Base-by-base conservation (phyloP, 2,888 invertebrate species). In the Latrodectus elegans region DNA sequence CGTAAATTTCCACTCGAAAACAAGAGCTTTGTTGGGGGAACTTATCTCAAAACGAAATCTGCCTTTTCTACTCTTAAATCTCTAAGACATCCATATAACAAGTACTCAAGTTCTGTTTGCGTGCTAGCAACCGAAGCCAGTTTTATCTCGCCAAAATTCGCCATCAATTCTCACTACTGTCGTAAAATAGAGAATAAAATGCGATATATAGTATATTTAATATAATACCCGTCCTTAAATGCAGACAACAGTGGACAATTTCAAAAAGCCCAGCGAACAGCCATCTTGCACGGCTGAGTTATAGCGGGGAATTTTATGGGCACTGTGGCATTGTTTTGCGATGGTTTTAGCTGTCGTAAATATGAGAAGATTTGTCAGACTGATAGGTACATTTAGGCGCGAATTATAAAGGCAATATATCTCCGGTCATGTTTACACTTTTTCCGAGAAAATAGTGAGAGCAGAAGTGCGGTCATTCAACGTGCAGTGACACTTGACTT, bases 361-460 rank as follows among this genome's bases (percentile, higher is more conserved):
- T 87, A 87, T 81, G 86, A 82, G 71, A 71, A 65, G 86, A 87
- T 87, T 82, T 87, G 86, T 87, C 86, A 87, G 71, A 77, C 81
- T 76, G 86, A 87, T 87, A 87, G 76, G 81, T 87, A 81, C 81
- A 77, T 87, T 87, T 87, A 87, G 76, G 53, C 81, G 72, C 81
- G 77, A 87, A 81, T 87, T 87, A 87, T 77, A 77, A 72, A 38
- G 73, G 81, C 72, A 49, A 77, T 87, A 87, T 87, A 81, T 87
- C 86, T 82, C 22, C 52, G 26, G 49, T 67, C 72, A 53, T 87
- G 86, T 87, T 87, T 87, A 87, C 86, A 87, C 86, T 70, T 82
- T 60, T 86, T 81, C 86, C 53, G 8, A 22, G 81, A 81, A 77
- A 64, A n/a, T 38, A 53, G 76, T 60, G 53, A 22, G 67, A 14